Percentiles rank a stretch among this genome's conserved stretches.
Conservation (phyloP, 2,113 vertebrate genomes). For the Clarias magur region DNA sequence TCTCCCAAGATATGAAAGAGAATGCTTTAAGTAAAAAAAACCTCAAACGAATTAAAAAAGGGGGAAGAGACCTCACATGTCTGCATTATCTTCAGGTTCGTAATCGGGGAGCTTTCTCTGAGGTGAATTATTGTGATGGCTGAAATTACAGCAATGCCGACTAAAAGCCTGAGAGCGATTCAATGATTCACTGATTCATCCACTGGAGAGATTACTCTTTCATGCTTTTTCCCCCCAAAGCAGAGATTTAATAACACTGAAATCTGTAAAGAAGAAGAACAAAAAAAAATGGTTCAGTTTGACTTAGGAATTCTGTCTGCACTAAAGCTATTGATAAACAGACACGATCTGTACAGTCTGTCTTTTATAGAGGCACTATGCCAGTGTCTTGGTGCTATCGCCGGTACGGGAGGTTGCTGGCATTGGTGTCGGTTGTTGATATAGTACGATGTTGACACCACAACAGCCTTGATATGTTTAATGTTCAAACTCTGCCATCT, state of each 20-base stretch:
- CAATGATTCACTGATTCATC: neutral
- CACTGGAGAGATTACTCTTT: neutral
- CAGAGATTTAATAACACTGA: neutral
- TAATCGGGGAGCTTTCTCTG: neutral
- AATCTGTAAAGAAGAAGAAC: neutral
- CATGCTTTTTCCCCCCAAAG: neutral
- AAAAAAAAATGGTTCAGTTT: neutral
- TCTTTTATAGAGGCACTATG: neutral
- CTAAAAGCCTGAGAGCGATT: neutral
- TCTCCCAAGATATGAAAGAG: neutral
- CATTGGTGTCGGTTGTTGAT: neutral
- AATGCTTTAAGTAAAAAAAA: neutral
- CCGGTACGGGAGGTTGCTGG: neutral
- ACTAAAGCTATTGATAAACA: neutral
- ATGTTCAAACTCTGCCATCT: constrained; percentile 1
- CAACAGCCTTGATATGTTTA: neutral
- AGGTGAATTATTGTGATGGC: neutral
- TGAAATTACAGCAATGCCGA: neutral
- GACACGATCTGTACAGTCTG: neutral
- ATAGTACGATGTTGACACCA: neutral
- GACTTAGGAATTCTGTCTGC: neutral
- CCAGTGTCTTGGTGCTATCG: neutral
- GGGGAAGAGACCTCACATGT: neutral
- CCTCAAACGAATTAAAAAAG: neutral
- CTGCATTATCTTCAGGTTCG: neutral